phyloP scores from a whole-genome alignment of 2,797 vertebrate species.

The Syncerus caffer region DNA sequence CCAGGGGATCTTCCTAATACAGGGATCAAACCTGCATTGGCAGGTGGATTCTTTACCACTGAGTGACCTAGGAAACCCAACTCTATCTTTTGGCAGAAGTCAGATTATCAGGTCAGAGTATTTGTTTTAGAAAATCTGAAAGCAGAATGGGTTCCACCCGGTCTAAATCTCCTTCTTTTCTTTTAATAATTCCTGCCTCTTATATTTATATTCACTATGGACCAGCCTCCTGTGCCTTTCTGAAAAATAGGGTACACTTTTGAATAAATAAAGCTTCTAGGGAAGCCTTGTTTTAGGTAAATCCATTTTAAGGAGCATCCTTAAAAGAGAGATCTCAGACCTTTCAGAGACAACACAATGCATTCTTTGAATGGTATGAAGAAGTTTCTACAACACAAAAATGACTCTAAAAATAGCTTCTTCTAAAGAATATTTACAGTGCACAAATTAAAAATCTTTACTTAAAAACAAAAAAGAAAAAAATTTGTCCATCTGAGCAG shows the following conservation, averaged over 20 bases:
- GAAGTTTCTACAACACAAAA: neutral
- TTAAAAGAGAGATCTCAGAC: neutral
- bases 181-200: neutral
- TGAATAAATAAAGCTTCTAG: neutral
- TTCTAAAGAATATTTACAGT: neutral
- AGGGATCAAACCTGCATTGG: neutral
- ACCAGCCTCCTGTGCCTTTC: neutral
- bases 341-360: neutral
- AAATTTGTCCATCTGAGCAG: neutral
- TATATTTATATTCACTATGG: neutral
- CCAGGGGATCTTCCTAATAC: neutral
- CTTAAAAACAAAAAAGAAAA: neutral
- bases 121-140: neutral
- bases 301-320: neutral
- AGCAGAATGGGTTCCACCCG: neutral
- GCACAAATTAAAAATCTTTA: neutral
- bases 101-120: neutral
- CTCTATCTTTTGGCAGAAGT: neutral
- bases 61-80: neutral
- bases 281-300: neutral
- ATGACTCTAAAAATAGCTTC: neutral
- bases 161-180: neutral
- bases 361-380: neutral
- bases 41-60: neutral
- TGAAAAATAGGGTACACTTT: neutral